Conservation (phyloP, 2,888 invertebrate genomes). For the Pseudolycoriella hygida region DNA sequence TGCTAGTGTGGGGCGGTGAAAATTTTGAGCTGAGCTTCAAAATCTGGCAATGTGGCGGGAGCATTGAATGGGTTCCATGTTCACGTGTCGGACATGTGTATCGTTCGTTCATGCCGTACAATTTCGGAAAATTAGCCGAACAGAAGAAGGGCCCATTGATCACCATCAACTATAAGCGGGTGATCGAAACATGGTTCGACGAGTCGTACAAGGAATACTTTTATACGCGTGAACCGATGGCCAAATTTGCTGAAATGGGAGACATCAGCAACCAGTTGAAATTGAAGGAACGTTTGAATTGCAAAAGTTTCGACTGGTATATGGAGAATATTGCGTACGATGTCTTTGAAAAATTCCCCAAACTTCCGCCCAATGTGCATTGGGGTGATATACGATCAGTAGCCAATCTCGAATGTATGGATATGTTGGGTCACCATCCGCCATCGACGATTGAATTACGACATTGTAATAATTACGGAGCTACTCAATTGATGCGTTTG, state of each 20-base stretch:
- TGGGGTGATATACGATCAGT: slow-evolving; percentile 88
- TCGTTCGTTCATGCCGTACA: slow-evolving; percentile 95
- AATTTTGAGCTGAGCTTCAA: slow-evolving; percentile 93
- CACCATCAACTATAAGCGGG: slow-evolving; percentile 89
- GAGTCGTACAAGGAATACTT: slow-evolving; percentile 92
- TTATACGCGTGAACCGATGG: slow-evolving; percentile 88
- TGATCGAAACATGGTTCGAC: slow-evolving; percentile 98
- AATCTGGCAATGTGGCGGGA: slow-evolving; percentile 98
- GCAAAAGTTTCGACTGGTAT: slow-evolving; percentile 91
- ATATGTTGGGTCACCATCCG: slow-evolving; percentile 84
- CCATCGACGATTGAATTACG: slow-evolving; percentile 82
- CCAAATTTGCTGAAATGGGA: slow-evolving; percentile 73
- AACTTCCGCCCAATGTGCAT: slow-evolving; percentile 79
- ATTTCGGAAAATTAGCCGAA: slow-evolving; percentile 79
- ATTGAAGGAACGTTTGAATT: slow-evolving; percentile 66
- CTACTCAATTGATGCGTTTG: slow-evolving; percentile 79
- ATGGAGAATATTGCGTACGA: slow-evolving; percentile 95
- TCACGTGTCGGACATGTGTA: slow-evolving; percentile 97
- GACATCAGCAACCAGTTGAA: slow-evolving; percentile 69
- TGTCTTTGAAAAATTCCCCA: slow-evolving; percentile 84
- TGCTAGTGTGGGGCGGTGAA: slow-evolving; percentile 96
- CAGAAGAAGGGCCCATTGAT: slow-evolving; percentile 92
- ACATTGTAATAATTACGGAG: slow-evolving; percentile 90
- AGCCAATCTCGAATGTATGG: slow-evolving; percentile 68
- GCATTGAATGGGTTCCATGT: slow-evolving; percentile 97